Evolutionary conservation across 2,888 invertebrate genomes (phyloP).

Genomic region (Chalcis sispes): DNA sequence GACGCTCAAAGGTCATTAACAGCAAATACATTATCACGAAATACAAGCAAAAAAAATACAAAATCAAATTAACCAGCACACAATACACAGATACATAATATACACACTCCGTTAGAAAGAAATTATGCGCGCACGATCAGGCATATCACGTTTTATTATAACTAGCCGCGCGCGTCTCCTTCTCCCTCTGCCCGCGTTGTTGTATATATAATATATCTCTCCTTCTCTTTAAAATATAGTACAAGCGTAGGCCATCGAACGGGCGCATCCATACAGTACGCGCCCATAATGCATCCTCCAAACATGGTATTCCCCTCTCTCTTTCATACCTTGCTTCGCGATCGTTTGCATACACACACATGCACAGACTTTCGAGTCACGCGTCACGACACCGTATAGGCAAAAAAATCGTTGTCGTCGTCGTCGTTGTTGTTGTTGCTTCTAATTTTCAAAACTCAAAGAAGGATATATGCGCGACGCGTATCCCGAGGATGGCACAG

Average conservation of each 20-base stretch:
- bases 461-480: slow-evolving; percentile 18
- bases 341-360: too few relatives aligned
- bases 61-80: slow-evolving; percentile 31
- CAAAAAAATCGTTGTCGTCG: slow-evolving; percentile 45
- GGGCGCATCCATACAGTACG: slow-evolving; percentile 64
- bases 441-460: slow-evolving; percentile 39
- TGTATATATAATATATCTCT: too few relatives aligned
- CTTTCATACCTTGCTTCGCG: too few relatives aligned
- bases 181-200: slow-evolving; percentile 32
- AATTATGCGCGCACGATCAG: slow-evolving; percentile 40
- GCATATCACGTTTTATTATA: neutral
- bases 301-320: too few relatives aligned
- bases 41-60: slow-evolving; percentile 3
- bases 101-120: slow-evolving; percentile 16
- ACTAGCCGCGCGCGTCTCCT: slow-evolving; percentile 13
- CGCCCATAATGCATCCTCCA: slow-evolving; percentile 64
- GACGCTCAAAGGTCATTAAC: neutral
- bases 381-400: slow-evolving; percentile 50
- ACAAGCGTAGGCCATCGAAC: slow-evolving; percentile 41
- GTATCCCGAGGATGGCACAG: slow-evolving; percentile 25
- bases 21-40: neutral
- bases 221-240: slow-evolving; percentile 21
- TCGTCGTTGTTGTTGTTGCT: neutral
- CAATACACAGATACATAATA: neutral
- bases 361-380: slow-evolving; percentile 55